Percentiles rank a stretch among this genome's conserved stretches.
These are phyloP conservation scores for Petroica traversi DNA, from an alignment of 2,113 vertebrate species.

Conservation along the genomic window DNA sequence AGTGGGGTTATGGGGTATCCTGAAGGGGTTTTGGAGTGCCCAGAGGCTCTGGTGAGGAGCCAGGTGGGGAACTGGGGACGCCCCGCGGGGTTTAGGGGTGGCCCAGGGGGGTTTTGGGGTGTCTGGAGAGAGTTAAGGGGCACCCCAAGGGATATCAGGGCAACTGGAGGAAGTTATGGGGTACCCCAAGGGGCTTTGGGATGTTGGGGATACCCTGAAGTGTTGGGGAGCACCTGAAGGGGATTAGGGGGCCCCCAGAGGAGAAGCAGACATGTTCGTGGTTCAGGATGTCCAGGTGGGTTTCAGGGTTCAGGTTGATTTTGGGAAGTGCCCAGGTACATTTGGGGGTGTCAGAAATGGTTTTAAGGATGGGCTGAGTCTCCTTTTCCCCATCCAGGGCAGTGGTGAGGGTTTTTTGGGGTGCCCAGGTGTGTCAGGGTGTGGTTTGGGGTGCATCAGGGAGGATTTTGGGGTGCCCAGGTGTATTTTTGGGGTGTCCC, in stretches of 20 bases:
- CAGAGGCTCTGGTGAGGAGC: background rate
- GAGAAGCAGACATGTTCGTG: background rate
- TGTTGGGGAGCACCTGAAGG: too few species aligned
- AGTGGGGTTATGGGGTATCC: too few species aligned
- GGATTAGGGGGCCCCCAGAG: background rate
- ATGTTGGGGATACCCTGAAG: background rate
- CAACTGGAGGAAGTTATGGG: background rate
- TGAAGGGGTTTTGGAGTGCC: fast-evolving
- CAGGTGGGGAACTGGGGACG: background rate
- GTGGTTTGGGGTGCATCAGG: too few species aligned
- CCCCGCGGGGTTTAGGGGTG: background rate
- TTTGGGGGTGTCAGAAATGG: background rate
- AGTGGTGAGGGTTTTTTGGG: too few species aligned
- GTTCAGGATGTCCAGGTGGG: too few species aligned
- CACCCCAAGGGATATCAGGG: background rate
- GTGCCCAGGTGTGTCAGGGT: too few species aligned
- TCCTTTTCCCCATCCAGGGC: fast-evolving
- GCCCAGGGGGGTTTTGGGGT: background rate
- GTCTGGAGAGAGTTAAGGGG: too few species aligned
- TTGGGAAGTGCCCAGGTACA: background rate
- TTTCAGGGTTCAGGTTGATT: background rate
- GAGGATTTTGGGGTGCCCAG: background rate
- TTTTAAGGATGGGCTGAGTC: background rate
- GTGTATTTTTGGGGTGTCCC: too few species aligned
- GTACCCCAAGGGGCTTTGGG: background rate